phyloP scores from a whole-genome alignment of 2,888 invertebrate species.

The Cinara cedri region DNA sequence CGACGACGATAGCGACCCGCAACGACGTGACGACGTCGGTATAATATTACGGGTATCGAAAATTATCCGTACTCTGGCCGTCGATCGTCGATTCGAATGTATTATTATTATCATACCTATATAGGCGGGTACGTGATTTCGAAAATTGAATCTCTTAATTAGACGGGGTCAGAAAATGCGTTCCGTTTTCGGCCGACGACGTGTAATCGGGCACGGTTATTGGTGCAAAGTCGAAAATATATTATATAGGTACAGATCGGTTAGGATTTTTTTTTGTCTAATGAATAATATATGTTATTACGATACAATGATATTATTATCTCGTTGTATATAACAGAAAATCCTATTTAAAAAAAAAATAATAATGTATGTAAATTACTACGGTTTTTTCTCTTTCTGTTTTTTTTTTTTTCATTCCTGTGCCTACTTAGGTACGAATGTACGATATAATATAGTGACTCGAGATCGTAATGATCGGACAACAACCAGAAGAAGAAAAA shows the following conservation, averaged over 20 bases:
- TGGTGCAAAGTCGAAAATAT: no score
- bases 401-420: no score
- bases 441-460: not conserved
- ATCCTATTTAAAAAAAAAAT: not conserved
- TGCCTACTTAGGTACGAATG: no score
- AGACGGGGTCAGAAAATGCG: not conserved
- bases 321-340: not conserved
- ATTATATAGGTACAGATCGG: no score
- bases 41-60: no score
- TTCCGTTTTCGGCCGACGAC: not conserved
- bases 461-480: not conserved
- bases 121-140: not conserved
- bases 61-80: no score
- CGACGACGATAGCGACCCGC: no score
- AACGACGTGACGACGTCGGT: no score
- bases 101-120: no score
- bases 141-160: not conserved
- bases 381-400: not conserved
- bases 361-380: not conserved
- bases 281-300: conserved; percentile 28
- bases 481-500: no score
- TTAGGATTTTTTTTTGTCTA: no score
- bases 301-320: not conserved
- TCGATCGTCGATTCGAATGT: no score
- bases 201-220: not conserved